Percentiles rank a stretch among this genome's conserved stretches.
These are phyloP conservation scores for Myiozetetes cayanensis DNA, from an alignment of 2,113 vertebrate species.

Conservation along the genomic window DNA sequence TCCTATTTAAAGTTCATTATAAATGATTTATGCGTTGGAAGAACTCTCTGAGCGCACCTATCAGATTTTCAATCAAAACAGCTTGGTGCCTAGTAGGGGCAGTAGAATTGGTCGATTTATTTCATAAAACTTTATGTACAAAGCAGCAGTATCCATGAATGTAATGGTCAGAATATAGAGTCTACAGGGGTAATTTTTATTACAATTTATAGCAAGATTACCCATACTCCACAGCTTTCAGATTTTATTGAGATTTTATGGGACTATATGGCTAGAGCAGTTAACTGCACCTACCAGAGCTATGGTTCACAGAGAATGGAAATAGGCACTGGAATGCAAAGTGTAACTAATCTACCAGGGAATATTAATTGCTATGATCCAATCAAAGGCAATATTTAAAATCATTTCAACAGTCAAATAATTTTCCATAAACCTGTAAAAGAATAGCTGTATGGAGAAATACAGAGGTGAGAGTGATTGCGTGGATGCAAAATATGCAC, in stretches of 20 bases:
- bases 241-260: constrained; percentile 78
- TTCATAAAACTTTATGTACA: constrained; percentile 83
- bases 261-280: constrained; percentile 33
- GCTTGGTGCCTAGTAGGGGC: constrained; percentile 53
- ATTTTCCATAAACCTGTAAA: constrained; percentile 28
- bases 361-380: constrained; percentile 67
- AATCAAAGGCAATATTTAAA: constrained; percentile 63
- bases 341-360: constrained; percentile 49
- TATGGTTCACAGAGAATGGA: constrained; percentile 41
- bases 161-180: constrained; percentile 76
- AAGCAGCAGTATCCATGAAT: constrained; percentile 74
- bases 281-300: constrained; percentile 29
- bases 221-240: constrained; percentile 71
- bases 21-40: constrained; percentile 49
- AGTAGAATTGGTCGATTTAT: constrained; percentile 74
- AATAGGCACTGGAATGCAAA: constrained; percentile 5
- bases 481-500: background rate
- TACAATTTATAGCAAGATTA: constrained; percentile 77
- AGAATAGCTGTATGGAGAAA: background rate
- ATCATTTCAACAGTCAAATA: constrained; percentile 50
- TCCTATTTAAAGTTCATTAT: constrained; percentile 60
- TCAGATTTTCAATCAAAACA: constrained; percentile 73
- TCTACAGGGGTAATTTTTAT: constrained; percentile 78
- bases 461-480: background rate
- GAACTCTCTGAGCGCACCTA: constrained; percentile 24